These are phyloP conservation scores for Dryas iulia DNA, from an alignment of 1,140 invertebrate species.

Conservation along the genomic window DNA sequence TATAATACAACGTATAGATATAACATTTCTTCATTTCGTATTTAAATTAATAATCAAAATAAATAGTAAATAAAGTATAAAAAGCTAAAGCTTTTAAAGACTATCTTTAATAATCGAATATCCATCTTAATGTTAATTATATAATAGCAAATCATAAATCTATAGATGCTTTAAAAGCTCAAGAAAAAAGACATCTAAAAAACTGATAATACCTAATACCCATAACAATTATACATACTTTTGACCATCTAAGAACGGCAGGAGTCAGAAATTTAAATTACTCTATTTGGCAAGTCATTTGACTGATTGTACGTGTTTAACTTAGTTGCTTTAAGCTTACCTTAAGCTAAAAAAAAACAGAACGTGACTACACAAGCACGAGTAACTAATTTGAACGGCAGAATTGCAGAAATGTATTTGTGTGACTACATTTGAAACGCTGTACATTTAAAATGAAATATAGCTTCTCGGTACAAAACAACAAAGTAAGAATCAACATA, in stretches of 20 bases:
- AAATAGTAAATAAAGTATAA: no score
- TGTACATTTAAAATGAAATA: constrained; percentile 44
- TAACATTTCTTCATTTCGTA: no score
- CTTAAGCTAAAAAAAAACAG: constrained; percentile 36
- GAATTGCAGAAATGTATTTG: constrained; percentile 49
- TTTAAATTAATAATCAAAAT: no score
- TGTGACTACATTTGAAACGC: constrained; percentile 41
- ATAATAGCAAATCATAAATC: neutral
- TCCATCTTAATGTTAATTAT: no score
- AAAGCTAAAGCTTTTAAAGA: no score
- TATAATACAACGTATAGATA: no score
- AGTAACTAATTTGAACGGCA: constrained; percentile 53
- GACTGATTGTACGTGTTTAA: constrained; percentile 31
- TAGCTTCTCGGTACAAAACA: constrained; percentile 28
- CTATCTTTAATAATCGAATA: no score
- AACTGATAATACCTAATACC: no score
- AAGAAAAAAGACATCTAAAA: neutral
- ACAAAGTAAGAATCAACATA: constrained; percentile 27
- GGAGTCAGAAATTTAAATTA: constrained; percentile 11
- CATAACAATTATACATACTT: neutral
- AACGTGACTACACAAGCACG: constrained; percentile 52
- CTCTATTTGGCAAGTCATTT: constrained; percentile 27
- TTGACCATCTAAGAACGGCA: neutral
- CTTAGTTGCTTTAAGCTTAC: constrained; percentile 32
- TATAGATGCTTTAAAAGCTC: neutral